These are phyloP conservation scores for Corynorhinus townsendii DNA, from an alignment of 2,113 vertebrate species.

Conservation along the genomic window DNA sequence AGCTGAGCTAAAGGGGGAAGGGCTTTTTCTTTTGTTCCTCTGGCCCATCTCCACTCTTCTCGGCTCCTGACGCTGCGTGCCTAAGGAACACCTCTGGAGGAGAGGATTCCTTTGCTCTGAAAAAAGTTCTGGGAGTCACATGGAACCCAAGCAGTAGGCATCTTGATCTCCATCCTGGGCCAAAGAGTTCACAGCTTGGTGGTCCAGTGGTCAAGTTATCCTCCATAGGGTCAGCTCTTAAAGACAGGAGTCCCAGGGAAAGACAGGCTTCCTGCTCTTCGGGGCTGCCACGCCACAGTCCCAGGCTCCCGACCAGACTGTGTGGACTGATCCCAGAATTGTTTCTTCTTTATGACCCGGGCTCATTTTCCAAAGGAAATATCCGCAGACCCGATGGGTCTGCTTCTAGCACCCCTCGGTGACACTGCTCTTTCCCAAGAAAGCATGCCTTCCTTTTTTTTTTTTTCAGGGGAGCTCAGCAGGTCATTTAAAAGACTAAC, in stretches of 20 bases:
- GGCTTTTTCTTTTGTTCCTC: neutral
- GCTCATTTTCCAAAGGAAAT: neutral
- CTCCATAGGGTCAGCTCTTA: neutral
- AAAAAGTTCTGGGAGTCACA: neutral
- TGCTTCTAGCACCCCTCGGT: neutral
- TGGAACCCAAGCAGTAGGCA: neutral
- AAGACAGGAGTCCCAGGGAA: neutral
- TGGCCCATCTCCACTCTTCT: neutral
- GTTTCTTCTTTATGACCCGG: neutral
- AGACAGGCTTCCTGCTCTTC: neutral
- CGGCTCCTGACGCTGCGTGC: neutral
- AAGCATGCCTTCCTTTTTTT: neutral
- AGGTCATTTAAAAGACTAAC: constrained; percentile 72
- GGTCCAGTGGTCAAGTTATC: neutral
- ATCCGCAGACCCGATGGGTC: neutral
- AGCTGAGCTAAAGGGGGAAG: neutral
- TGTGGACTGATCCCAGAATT: neutral
- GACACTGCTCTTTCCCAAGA: constrained; percentile 6
- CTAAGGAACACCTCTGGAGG: neutral
- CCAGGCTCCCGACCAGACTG: neutral
- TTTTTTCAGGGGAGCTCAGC: neutral
- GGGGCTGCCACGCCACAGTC: neutral
- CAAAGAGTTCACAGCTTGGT: neutral
- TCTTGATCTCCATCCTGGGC: neutral
- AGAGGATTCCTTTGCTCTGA: neutral